Conservation (phyloP, 2,888 invertebrate species). For the Cacoxenus indagator region DNA sequence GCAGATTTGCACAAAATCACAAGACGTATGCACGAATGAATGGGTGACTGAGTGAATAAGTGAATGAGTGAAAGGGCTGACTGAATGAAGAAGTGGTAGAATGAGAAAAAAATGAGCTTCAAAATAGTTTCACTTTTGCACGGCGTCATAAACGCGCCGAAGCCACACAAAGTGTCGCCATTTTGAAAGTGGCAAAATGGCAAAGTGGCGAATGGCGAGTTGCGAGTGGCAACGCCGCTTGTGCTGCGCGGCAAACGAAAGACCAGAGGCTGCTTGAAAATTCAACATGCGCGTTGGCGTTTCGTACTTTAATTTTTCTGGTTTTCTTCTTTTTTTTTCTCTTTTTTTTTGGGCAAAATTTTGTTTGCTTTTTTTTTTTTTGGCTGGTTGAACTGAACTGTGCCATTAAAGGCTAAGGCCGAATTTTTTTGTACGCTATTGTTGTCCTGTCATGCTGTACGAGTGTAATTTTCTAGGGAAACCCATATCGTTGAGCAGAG, state of each 20-base stretch:
- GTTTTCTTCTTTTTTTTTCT: neutral
- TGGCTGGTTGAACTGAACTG: conserved; percentile 56
- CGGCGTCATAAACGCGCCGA: neutral
- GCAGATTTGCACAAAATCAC: neutral
- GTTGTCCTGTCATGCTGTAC: conserved; percentile 53
- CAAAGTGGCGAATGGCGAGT: neutral
- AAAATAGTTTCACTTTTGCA: conserved; percentile 55
- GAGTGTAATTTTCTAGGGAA: conserved; percentile 60
- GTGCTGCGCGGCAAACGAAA: neutral
- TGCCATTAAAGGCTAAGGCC: conserved; percentile 62
- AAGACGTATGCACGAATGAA: too few relatives aligned
- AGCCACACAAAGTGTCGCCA: conserved; percentile 6
- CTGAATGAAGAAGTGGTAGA: neutral
- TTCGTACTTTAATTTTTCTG: neutral
- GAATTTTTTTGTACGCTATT: conserved; percentile 64
- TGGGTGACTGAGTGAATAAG: neutral
- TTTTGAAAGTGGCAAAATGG: conserved; percentile 12
- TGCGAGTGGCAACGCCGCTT: neutral
- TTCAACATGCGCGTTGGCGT: conserved; percentile 14
- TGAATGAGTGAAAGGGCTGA: neutral
- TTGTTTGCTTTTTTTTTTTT: conserved; percentile 31
- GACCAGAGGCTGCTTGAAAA: neutral
- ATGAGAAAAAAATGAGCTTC: neutral
- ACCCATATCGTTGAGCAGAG: conserved; percentile 44
- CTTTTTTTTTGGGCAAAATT: neutral